A percentile compares a stretch with the other conserved stretches of the same genome.
Conservation (phyloP, 2,888 invertebrate species). For the Cryptocephalus primarius region DNA sequence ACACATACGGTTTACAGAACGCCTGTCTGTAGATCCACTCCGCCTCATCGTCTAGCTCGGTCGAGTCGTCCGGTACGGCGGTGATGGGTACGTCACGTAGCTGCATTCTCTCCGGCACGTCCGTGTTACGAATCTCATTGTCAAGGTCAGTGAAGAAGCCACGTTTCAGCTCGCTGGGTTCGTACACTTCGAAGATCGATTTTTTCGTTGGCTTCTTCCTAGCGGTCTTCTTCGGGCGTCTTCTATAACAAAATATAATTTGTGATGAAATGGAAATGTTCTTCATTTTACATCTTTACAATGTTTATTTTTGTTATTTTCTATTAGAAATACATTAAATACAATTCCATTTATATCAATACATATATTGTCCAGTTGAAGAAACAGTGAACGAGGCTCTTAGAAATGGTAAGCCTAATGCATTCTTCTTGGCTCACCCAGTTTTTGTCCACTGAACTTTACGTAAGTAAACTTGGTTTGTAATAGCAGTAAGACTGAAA, state of each 20-base stretch:
- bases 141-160: slow-evolving; percentile 92
- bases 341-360: too few relatives aligned
- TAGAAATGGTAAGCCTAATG: too few relatives aligned
- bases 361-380: too few relatives aligned
- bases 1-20: slow-evolving; percentile 74
- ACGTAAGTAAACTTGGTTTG: too few relatives aligned
- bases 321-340: too few relatives aligned
- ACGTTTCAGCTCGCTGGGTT: slow-evolving; percentile 92
- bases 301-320: too few relatives aligned
- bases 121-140: slow-evolving; percentile 80
- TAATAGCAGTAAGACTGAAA: too few relatives aligned
- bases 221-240: slow-evolving; percentile 61
- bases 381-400: too few relatives aligned
- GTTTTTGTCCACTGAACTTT: too few relatives aligned
- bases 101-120: slow-evolving; percentile 88
- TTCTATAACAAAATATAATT: slow-evolving; percentile 18
- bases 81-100: slow-evolving; percentile 79
- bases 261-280: neutral
- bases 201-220: slow-evolving; percentile 70
- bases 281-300: too few relatives aligned
- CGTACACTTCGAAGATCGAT: slow-evolving; percentile 89
- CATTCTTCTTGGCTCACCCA: too few relatives aligned
- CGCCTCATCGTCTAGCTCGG: slow-evolving; percentile 87
- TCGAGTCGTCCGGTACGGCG: slow-evolving; percentile 68
- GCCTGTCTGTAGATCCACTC: slow-evolving; percentile 97